Conservation (phyloP, 2,888 invertebrate genomes). For the Ditula angustiorana region DNA sequence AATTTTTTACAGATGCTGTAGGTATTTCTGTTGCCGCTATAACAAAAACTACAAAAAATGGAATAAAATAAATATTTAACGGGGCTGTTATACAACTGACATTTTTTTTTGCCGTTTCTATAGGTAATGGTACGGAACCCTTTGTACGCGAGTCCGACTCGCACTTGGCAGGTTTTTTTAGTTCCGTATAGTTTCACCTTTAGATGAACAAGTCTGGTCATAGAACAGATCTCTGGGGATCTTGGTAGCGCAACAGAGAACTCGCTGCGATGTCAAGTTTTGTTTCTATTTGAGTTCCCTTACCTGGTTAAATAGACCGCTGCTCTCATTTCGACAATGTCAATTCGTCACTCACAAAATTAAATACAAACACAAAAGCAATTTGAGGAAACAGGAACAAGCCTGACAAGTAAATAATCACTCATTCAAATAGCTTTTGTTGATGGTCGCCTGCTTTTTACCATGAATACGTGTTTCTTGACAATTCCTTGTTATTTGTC, state of each 20-base stretch:
- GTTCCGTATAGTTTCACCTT: no score
- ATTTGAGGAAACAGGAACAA: constrained; percentile 21
- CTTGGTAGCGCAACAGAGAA: background rate
- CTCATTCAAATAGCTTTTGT: background rate
- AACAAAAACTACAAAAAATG: no score
- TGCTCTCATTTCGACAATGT: constrained; percentile 9
- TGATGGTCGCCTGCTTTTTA: background rate
- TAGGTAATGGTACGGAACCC: no score
- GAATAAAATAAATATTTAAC: no score
- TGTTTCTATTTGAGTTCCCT: constrained; percentile 15
- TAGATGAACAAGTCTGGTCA: no score
- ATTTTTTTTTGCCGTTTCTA: no score
- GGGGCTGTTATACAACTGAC: no score
- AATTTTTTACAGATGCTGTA: no score
- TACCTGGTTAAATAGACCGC: constrained; percentile 19
- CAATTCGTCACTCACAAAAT: constrained; percentile 29
- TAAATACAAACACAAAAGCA: constrained; percentile 28
- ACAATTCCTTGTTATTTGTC: background rate
- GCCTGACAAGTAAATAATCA: constrained; percentile 14
- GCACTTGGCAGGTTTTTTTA: no score
- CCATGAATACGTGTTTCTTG: background rate
- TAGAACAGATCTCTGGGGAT: no score
- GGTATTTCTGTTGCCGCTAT: no score
- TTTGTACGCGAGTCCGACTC: no score
- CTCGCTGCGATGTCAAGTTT: background rate